Evolutionary conservation across 1,140 invertebrate genomes (phyloP).

Genomic region (Tetragonula clypearis): DNA sequence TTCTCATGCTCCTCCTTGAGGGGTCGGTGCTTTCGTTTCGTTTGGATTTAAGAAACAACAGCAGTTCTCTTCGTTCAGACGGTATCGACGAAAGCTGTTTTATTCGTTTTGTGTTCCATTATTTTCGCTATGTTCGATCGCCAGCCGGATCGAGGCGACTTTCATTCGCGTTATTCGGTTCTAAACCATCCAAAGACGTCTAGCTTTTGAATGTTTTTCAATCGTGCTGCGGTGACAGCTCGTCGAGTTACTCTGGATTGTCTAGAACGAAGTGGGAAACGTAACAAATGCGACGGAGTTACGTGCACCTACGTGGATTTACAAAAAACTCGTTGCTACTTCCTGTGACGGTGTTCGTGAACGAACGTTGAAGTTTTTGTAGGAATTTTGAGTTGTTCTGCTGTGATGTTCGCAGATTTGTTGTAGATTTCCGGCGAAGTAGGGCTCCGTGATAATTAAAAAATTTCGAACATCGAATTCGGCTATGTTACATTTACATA

Average conservation of each 20-base stretch:
- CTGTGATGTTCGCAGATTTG: too few relatives aligned
- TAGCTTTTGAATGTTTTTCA: neutral
- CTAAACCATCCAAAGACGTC: neutral
- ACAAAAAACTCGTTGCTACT: neutral
- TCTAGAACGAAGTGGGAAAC: neutral
- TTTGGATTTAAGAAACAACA: neutral
- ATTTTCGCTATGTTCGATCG: too few relatives aligned
- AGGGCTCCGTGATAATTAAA: too few relatives aligned
- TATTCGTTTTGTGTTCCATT: neutral
- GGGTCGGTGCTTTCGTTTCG: neutral
- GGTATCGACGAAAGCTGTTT: neutral
- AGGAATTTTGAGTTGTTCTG: too few relatives aligned
- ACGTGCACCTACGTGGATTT: too few relatives aligned
- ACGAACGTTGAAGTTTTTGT: neutral
- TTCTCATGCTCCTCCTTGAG: neutral
- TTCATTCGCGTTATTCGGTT: neutral
- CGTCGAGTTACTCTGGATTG: too few relatives aligned
- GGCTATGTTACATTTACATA: too few relatives aligned
- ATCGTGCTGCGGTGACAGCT: neutral
- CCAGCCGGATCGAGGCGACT: neutral
- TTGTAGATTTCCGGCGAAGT: too few relatives aligned
- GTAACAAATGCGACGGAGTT: neutral
- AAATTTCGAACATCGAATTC: too few relatives aligned
- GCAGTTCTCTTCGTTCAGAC: neutral
- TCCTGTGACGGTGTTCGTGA: neutral